Conservation (phyloP, 2,888 invertebrate genomes). For the Ligdia adustata region DNA sequence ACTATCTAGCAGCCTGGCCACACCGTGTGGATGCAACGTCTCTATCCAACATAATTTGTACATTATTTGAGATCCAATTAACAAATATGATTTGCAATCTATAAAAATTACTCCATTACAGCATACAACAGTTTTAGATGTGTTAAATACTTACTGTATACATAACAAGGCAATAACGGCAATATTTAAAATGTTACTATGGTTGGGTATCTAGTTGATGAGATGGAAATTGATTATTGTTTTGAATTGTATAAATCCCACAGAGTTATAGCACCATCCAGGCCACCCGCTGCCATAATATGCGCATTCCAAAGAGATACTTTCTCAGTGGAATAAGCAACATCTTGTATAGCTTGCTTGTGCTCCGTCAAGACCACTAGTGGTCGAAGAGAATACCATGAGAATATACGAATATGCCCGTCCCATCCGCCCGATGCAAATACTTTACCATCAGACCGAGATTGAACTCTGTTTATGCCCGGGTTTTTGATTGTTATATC, state of each 20-base stretch:
- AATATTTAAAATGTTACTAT: slow-evolving; percentile 10
- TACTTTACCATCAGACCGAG: slow-evolving; percentile 88
- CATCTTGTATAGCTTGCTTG: slow-evolving; percentile 87
- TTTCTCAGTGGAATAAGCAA: slow-evolving; percentile 86
- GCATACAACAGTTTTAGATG: slow-evolving; percentile 11
- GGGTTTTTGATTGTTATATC: slow-evolving; percentile 88
- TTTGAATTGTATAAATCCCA: slow-evolving; percentile 90
- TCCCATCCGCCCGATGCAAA: slow-evolving; percentile 91
- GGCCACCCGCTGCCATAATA: slow-evolving; percentile 90
- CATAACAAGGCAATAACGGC: slow-evolving; percentile 34
- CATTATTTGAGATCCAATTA: slow-evolving; percentile 68
- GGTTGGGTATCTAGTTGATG: slow-evolving; percentile 27
- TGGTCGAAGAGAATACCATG: slow-evolving; percentile 89
- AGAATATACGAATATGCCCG: slow-evolving; percentile 89
- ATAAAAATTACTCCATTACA: slow-evolving; percentile 46
- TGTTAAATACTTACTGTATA: not conserved
- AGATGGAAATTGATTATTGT: slow-evolving; percentile 51
- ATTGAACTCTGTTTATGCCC: slow-evolving; percentile 87
- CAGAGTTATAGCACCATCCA: slow-evolving; percentile 90
- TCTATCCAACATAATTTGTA: slow-evolving; percentile 51
- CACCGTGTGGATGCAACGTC: slow-evolving; percentile 43
- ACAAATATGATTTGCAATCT: slow-evolving; percentile 51
- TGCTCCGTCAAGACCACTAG: slow-evolving; percentile 90
- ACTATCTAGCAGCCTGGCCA: slow-evolving; percentile 62
- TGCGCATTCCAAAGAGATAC: slow-evolving; percentile 88